Conservation (phyloP, 2,888 invertebrate species). For the Hemicrepidius hirtus region DNA sequence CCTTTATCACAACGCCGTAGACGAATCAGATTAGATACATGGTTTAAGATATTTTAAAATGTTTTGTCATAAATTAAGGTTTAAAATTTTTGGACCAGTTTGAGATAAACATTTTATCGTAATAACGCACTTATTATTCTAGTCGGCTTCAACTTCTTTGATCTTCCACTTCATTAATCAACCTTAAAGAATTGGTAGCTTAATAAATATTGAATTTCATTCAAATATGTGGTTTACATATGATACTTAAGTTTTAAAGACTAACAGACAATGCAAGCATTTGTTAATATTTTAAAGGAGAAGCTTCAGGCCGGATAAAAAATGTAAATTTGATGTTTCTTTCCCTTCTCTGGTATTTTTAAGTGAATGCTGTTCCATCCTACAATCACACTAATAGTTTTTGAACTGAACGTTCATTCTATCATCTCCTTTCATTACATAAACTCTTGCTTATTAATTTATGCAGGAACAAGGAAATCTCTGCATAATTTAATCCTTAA, state of each 20-base stretch:
- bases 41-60: neutral
- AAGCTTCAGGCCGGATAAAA: no score
- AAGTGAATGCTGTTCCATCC: no score
- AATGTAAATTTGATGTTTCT: no score
- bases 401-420: no score
- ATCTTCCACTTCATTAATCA: conserved; percentile 33
- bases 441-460: no score
- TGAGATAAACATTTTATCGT: neutral
- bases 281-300: neutral
- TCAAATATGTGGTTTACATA: conserved; percentile 17
- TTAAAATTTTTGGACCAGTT: neutral
- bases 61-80: neutral
- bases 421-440: no score
- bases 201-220: conserved; percentile 20
- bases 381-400: no score
- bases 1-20: neutral
- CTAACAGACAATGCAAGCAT: neutral
- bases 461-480: no score
- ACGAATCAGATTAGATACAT: neutral
- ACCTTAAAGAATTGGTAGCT: conserved; percentile 35
- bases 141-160: conserved; percentile 24
- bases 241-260: conserved; percentile 1
- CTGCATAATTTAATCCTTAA: no score
- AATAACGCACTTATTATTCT: neutral
- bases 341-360: no score